Evolutionary conservation across 2,113 vertebrate species (phyloP).

Genomic region (Glareola pratincola): DNA sequence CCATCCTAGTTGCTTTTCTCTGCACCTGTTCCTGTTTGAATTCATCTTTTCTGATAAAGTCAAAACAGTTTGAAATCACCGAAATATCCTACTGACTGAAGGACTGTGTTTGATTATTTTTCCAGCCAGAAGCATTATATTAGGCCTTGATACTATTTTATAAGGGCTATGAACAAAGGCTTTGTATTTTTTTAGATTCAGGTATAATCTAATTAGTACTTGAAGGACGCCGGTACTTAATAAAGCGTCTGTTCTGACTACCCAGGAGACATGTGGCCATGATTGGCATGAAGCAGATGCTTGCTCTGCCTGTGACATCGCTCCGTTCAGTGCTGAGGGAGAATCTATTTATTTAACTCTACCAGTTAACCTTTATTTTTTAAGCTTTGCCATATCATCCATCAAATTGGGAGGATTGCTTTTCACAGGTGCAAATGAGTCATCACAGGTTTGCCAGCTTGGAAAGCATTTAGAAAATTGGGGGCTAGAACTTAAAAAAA

Average conservation of each 20-base stretch:
- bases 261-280: background rate
- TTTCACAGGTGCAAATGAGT: conserved; percentile 64
- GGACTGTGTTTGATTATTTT: background rate
- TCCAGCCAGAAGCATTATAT: background rate
- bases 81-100: background rate
- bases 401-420: conserved; percentile 38
- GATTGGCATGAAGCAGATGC: conserved; percentile 54
- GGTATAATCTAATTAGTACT: conserved; percentile 23
- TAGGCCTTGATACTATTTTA: background rate
- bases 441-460: conserved; percentile 41
- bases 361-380: conserved; percentile 44
- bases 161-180: background rate
- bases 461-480: conserved; percentile 49
- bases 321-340: background rate
- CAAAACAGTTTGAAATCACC: background rate
- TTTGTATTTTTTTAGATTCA: background rate
- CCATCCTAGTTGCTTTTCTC: background rate
- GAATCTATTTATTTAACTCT: conserved; percentile 56
- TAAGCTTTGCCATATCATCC: conserved; percentile 50
- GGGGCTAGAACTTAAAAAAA: background rate
- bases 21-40: conserved; percentile 51
- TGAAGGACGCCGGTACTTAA: background rate
- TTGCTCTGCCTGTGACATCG: background rate
- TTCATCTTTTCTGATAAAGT: conserved; percentile 19
- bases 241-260: background rate